phyloP scores from a whole-genome alignment of 2,888 invertebrate genomes.

The Microplitis deprimator region DNA sequence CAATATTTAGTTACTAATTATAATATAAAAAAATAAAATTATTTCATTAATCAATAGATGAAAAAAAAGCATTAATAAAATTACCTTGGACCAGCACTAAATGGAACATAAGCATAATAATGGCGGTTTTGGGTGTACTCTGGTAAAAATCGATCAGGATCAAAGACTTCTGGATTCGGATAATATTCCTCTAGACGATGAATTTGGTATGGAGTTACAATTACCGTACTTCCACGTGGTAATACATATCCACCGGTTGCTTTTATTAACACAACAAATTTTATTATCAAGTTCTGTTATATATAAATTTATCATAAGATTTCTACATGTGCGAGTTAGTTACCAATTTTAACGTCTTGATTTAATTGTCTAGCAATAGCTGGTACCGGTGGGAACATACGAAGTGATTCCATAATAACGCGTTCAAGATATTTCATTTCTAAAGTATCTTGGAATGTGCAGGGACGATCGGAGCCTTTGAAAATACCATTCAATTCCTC shows the following conservation, averaged over 20 bases:
- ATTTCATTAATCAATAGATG: too few species aligned
- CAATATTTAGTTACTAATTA: too few species aligned
- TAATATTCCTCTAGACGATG: constrained; percentile 83
- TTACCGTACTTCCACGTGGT: constrained; percentile 80
- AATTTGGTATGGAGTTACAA: constrained; percentile 78
- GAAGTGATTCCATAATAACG: constrained; percentile 84
- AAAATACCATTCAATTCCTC: constrained; percentile 84
- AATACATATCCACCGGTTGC: constrained; percentile 78
- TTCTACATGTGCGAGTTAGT: constrained; percentile 53
- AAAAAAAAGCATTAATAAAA: not conserved
- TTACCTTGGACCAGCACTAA: constrained; percentile 84
- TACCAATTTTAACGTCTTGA: constrained; percentile 81
- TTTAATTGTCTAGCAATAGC: constrained; percentile 82
- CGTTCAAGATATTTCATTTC: constrained; percentile 89
- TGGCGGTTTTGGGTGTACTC: constrained; percentile 84
- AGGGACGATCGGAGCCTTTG: constrained; percentile 82
- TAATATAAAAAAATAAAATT: too few species aligned
- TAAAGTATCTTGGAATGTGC: constrained; percentile 86
- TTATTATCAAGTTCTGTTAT: not conserved
- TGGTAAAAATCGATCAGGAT: constrained; percentile 89
- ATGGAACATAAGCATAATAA: constrained; percentile 86
- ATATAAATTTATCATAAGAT: not conserved
- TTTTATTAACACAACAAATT: constrained; percentile 54
- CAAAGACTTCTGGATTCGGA: constrained; percentile 82
- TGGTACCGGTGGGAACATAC: constrained; percentile 87